Evolutionary conservation across 64 coral and sea anemone genomes (phyloP).

Genomic region (Montipora foliosa): DNA sequence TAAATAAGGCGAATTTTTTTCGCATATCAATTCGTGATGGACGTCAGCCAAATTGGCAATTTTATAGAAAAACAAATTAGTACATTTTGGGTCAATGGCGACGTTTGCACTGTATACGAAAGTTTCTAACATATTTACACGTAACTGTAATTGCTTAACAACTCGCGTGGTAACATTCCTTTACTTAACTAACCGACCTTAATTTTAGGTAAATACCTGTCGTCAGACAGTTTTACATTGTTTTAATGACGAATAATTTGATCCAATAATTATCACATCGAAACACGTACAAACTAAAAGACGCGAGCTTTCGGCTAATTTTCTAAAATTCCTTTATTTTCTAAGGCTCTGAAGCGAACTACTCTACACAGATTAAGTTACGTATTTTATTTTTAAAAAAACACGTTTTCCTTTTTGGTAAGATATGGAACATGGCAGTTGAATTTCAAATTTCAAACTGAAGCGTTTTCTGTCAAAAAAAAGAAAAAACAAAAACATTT

Average conservation of each 20-base stretch:
- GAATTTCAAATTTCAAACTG: background rate
- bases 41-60: slow-evolving; percentile 26
- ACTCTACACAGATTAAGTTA: background rate
- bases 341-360: background rate
- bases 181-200: background rate
- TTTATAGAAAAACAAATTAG: slow-evolving; percentile 7
- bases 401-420: background rate
- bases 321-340: background rate
- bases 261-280: too few species aligned
- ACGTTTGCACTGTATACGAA: slow-evolving; percentile 7
- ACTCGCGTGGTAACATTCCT: background rate
- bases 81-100: background rate
- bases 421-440: background rate
- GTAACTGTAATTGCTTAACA: background rate
- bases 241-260: background rate
- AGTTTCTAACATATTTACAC: slow-evolving; percentile 31
- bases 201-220: background rate
- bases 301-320: background rate
- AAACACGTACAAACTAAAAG: background rate
- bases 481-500: background rate
- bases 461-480: background rate
- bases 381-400: background rate
- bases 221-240: slow-evolving; percentile 17
- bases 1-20: background rate
- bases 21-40: background rate